These are phyloP conservation scores for Mareca penelope DNA, from an alignment of 2,797 vertebrate genomes.

Conservation along the genomic window DNA sequence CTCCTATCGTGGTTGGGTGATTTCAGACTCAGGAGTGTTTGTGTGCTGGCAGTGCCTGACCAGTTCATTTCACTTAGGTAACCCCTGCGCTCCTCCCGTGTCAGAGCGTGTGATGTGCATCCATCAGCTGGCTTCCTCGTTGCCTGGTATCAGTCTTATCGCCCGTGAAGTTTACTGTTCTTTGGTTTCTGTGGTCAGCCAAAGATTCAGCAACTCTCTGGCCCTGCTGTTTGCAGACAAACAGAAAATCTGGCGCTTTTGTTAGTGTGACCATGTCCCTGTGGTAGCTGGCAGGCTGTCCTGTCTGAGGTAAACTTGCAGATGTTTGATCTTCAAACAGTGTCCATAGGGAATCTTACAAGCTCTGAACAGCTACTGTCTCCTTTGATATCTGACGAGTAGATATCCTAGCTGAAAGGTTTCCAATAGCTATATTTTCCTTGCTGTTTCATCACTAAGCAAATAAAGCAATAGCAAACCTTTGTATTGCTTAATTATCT, in stretches of 20 bases:
- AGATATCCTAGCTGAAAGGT: background rate
- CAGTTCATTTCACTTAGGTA: conserved; percentile 8
- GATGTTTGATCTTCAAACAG: background rate
- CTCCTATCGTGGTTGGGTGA: background rate
- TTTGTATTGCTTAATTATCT: background rate
- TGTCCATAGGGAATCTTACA: background rate
- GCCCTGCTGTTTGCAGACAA: background rate
- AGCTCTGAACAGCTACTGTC: background rate
- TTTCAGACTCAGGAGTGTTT: background rate
- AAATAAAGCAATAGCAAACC: background rate
- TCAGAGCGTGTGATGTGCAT: background rate
- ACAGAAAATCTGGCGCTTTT: background rate
- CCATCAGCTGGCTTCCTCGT: background rate
- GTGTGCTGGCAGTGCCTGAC: background rate
- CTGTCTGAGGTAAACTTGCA: background rate
- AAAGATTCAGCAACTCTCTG: background rate
- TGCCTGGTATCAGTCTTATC: conserved; percentile 21
- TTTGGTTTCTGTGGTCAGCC: background rate
- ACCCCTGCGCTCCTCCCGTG: background rate
- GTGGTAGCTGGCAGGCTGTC: background rate
- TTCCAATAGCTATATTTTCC: background rate
- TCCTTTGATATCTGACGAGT: background rate
- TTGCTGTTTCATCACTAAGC: background rate
- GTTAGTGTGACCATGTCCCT: background rate
- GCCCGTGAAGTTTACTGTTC: conserved; percentile 28